These are phyloP conservation scores for Drosophila obscura DNA, from an alignment of 1,140 invertebrate species.

Conservation along the genomic window DNA sequence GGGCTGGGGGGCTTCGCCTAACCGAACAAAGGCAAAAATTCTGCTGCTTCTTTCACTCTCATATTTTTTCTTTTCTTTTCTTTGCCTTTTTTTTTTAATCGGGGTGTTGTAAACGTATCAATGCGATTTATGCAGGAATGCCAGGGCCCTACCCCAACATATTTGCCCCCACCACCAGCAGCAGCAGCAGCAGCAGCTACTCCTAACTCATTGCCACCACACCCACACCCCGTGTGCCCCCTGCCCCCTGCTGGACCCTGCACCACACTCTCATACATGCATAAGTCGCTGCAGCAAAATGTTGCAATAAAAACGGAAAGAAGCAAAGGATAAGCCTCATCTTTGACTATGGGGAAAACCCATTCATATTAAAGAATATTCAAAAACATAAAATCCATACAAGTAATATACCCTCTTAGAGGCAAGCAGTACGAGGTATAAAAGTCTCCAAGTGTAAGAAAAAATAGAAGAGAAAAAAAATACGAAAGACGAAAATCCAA, in stretches of 20 bases:
- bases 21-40: constrained; percentile 60
- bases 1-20: background rate
- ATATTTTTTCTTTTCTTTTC: constrained; percentile 13
- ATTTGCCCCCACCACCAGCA: background rate
- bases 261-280: constrained; percentile 14
- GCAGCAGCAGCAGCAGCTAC: background rate
- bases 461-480: background rate
- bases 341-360: too few species aligned
- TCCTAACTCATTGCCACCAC: background rate
- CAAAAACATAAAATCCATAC: too few species aligned
- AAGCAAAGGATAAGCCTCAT: background rate
- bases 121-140: constrained; percentile 76
- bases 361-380: background rate
- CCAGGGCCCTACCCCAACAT: constrained; percentile 24
- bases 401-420: too few species aligned
- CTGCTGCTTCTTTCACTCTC: background rate
- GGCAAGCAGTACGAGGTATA: too few species aligned
- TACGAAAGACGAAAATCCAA: constrained; percentile 3
- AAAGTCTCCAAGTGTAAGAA: background rate
- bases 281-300: constrained; percentile 46
- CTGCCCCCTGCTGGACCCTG: background rate
- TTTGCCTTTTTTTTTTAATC: background rate
- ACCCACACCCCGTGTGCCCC: too few species aligned
- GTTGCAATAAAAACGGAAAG: constrained; percentile 40
- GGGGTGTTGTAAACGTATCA: constrained; percentile 54